Base-by-base conservation (phyloP, 1,140 invertebrate genomes). In the Panonychus citri region DNA sequence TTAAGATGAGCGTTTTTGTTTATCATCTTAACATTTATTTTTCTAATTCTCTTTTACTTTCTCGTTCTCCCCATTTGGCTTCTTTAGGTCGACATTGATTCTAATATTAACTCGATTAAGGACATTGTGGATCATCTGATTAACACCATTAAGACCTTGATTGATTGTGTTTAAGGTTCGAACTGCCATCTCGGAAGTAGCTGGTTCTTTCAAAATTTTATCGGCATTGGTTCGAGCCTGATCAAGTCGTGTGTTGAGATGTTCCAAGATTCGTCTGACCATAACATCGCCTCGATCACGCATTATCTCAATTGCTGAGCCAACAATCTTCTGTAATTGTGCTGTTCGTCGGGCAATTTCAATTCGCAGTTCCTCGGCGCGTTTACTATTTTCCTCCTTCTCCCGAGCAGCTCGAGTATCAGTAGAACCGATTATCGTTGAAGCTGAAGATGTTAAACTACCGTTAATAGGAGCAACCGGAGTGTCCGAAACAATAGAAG, bases 291-390 rank as follows among this genome's bases (percentile, higher is more conserved):
- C 34, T 26, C 57, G n/a, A 17, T 61, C 57, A 28, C 52, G 57
- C 17, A 60, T 42, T 2, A 59, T 42, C 17, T 61, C 54, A 21
- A 57, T 49, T 5, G 60, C 54, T 13, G 57, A 53, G 5, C n/a
- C 50, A 27, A 61, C 17, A 24, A 61, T 39, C 34, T 37, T 59
- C 43, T 61, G 60, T 26, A 61, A 34, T 50, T 59, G 57, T 17
- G 25, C 39, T 7, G 54, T 46, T 54, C 56, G 27, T 17, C 42
- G n/a, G 7, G 43, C 27, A 24, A 61, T 61, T 15, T 61, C 58
- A 12, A 54, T 10, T 21, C 60, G 21, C 27, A 61, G 21, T 24
- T 40, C 25, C 34, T 54, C 53, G 3, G 52, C 57, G 51, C 60
- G 60, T 15, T 40, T 19, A 24, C 34, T 28, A 28, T 60, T 55